These are phyloP conservation scores for Drosophila mettleri DNA, from an alignment of 2,888 invertebrate species.

Conservation along the genomic window DNA sequence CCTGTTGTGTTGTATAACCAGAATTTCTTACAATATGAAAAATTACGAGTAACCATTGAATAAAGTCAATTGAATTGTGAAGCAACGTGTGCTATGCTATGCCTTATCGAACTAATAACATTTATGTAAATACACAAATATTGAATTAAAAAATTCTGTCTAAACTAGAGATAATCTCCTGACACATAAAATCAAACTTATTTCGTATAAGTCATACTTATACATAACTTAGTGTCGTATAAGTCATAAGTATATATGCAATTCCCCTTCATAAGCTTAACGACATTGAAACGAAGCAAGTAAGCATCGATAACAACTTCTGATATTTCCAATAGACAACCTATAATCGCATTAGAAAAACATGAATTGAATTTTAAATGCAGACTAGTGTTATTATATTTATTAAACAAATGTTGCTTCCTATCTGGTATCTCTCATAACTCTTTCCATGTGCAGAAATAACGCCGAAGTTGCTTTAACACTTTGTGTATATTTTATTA, in stretches of 20 bases:
- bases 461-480: slow-evolving; percentile 38
- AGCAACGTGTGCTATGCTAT: slow-evolving; percentile 34
- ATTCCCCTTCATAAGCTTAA: not conserved
- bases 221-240: no score
- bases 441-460: slow-evolving; percentile 41
- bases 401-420: slow-evolving; percentile 23
- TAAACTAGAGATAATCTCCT: not conserved
- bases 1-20: slow-evolving; percentile 46
- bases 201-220: no score
- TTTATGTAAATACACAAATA: not conserved
- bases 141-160: slow-evolving; percentile 9
- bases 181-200: not conserved
- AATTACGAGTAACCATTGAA: slow-evolving; percentile 6
- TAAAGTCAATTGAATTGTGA: slow-evolving; percentile 19
- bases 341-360: slow-evolving; percentile 12
- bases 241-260: no score
- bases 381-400: slow-evolving; percentile 32
- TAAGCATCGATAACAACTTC: slow-evolving; percentile 7
- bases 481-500: slow-evolving; percentile 37
- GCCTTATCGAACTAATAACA: not conserved
- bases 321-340: slow-evolving; percentile 3
- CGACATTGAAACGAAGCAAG: not conserved
- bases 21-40: slow-evolving; percentile 51
- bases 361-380: slow-evolving; percentile 50
- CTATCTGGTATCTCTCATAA: slow-evolving; percentile 1